These are phyloP conservation scores for Lumbricus terrestris DNA, from an alignment of 2,888 invertebrate genomes.

Conservation along the genomic window DNA sequence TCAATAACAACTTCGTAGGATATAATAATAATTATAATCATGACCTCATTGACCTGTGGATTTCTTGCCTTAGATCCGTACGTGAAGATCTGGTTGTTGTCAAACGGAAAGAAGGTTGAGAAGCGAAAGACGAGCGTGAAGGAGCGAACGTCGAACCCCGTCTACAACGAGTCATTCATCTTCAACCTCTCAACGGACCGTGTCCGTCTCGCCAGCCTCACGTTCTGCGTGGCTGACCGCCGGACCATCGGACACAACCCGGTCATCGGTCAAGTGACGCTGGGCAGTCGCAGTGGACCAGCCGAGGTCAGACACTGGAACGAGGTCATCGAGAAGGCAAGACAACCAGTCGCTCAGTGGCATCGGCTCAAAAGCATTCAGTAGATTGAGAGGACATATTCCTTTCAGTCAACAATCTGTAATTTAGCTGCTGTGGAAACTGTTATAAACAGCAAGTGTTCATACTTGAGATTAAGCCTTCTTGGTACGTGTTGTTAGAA, in stretches of 20 bases:
- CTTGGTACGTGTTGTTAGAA: background rate
- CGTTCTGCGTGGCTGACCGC: conserved; percentile 88
- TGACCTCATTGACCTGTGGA: background rate
- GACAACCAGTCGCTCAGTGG: conserved; percentile 94
- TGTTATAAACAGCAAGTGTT: too few species aligned
- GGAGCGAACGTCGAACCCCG: conserved; percentile 78
- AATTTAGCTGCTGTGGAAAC: too few species aligned
- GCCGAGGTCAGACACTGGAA: conserved; percentile 97
- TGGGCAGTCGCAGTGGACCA: conserved; percentile 73
- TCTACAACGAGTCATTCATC: conserved; percentile 92
- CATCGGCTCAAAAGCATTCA: conserved; percentile 62
- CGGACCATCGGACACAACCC: background rate
- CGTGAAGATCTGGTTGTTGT: conserved; percentile 93
- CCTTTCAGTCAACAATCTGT: background rate
- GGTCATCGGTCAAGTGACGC: conserved; percentile 62
- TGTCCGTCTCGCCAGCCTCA: conserved; percentile 87
- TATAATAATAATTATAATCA: background rate
- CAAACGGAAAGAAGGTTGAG: conserved; percentile 89
- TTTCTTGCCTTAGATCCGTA: conserved; percentile 74
- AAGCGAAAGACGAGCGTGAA: conserved; percentile 84
- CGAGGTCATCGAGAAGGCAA: conserved; percentile 94
- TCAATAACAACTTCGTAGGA: too few species aligned
- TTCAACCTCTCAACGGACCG: conserved; percentile 97
- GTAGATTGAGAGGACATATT: background rate
- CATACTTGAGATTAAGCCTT: background rate